phyloP scores from a whole-genome alignment of 2,797 vertebrate species.

The Propithecus perrieri region DNA sequence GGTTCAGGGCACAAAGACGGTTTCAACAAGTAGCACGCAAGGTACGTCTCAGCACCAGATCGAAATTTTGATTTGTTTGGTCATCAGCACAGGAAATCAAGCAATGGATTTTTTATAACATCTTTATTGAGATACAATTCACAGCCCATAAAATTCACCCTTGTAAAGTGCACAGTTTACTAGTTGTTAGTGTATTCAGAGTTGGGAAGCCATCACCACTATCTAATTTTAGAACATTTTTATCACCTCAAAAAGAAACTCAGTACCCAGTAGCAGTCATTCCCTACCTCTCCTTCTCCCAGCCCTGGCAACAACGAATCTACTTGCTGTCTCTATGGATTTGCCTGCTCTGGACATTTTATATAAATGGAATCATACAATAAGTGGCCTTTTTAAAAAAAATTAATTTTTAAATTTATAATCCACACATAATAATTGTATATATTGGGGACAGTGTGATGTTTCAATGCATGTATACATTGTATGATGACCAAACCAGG shows the following conservation, averaged over 20 bases:
- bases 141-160: not conserved
- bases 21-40: slow-evolving; percentile 93
- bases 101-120: not conserved
- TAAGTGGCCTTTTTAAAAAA: not conserved
- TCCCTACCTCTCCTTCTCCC: not conserved
- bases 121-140: not conserved
- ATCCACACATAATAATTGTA: not conserved
- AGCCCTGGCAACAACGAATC: not conserved
- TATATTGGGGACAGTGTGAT: too few relatives aligned
- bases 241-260: not conserved
- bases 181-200: not conserved
- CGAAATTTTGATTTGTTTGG: not conserved
- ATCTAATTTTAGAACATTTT: slow-evolving; percentile 3
- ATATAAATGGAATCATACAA: not conserved
- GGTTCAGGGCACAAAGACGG: slow-evolving; percentile 84
- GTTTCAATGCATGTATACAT: not conserved
- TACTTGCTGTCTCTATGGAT: not conserved
- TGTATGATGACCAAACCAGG: not conserved
- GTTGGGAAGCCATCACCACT: not conserved
- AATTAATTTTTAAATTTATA: not conserved
- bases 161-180: not conserved
- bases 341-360: not conserved
- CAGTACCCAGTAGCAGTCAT: not conserved
- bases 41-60: slow-evolving; percentile 84
- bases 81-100: not conserved